Percentiles rank a stretch among this genome's conserved stretches.
Evolutionary conservation across 2,113 vertebrate species (phyloP).

Genomic region (Bubo scandiacus): DNA sequence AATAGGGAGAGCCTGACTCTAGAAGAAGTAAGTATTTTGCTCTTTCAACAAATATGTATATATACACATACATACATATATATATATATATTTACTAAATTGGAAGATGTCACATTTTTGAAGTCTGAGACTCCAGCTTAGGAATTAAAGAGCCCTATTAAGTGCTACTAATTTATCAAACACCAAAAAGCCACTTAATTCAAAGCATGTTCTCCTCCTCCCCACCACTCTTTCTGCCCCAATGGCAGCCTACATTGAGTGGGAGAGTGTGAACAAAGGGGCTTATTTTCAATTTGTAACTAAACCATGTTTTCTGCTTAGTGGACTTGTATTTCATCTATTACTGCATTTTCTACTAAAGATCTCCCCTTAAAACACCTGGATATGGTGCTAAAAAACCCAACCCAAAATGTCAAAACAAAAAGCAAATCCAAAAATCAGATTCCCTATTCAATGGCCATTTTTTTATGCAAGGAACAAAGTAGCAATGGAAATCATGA

Average conservation of each 20-base stretch:
- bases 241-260: not conserved
- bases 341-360: not conserved
- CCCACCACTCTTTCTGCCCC: not conserved
- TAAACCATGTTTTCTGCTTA: not conserved
- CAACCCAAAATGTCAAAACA: not conserved
- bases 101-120: not conserved
- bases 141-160: not conserved
- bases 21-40: slow-evolving; percentile 63
- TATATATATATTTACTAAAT: not conserved
- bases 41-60: not conserved
- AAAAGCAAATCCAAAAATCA: not conserved
- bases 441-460: not conserved
- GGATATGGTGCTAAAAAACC: not conserved
- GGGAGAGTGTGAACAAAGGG: not conserved
- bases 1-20: not conserved
- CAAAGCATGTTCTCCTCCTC: not conserved
- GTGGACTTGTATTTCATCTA: not conserved
- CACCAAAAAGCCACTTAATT: not conserved
- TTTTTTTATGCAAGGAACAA: not conserved
- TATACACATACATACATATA: rapidly evolving
- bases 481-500: not conserved
- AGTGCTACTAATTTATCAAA: not conserved
- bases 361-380: not conserved
- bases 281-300: not conserved
- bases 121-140: not conserved